Percentiles rank a stretch among this genome's conserved stretches.
These are phyloP conservation scores for Uromys caudimaculatus DNA, from an alignment of 2,797 vertebrate species.

Conservation along the genomic window DNA sequence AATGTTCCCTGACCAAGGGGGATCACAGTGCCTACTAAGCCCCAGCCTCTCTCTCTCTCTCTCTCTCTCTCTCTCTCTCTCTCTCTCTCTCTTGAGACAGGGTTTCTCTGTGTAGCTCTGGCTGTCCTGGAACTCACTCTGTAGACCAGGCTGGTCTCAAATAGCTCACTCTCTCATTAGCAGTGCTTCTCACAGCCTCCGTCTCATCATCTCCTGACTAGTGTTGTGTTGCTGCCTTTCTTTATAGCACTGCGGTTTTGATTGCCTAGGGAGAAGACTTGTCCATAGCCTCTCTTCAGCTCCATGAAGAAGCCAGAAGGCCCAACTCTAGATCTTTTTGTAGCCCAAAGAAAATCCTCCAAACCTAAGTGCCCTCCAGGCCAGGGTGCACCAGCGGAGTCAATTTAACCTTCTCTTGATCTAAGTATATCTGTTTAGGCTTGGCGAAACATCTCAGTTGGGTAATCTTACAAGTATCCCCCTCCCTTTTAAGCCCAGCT, in stretches of 20 bases:
- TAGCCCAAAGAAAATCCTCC: not conserved
- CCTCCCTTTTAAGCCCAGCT: not conserved
- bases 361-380: not conserved
- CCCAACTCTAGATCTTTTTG: not conserved
- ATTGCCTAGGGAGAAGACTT: not conserved
- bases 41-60: not conserved
- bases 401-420: too few relatives aligned
- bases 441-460: not conserved
- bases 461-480: not conserved
- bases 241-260: not conserved
- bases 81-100: too few relatives aligned
- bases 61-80: too few relatives aligned
- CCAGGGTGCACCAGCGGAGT: too few relatives aligned
- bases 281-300: not conserved
- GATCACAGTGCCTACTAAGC: accelerated
- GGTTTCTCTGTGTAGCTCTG: too few relatives aligned
- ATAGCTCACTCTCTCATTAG: not conserved
- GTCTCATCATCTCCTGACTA: not conserved
- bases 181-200: not conserved
- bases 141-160: too few relatives aligned
- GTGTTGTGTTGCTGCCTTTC: not conserved
- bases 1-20: not conserved
- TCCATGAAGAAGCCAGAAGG: not conserved
- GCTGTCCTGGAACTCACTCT: too few relatives aligned
- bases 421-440: not conserved